phyloP scores from a whole-genome alignment of 2,113 vertebrate species.

The Cavia aperea region DNA sequence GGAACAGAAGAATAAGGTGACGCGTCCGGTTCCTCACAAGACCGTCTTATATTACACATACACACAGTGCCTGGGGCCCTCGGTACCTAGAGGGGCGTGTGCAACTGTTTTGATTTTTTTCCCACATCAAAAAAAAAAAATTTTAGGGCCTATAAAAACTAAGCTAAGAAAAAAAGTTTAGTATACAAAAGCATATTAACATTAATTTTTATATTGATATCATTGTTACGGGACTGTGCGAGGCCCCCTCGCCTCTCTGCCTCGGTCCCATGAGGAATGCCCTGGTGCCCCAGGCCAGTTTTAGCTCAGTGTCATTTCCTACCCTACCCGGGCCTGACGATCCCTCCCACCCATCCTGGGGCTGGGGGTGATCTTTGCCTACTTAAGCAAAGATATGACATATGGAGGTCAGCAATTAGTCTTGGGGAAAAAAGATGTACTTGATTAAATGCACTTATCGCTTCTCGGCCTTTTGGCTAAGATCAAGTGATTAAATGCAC shows the following conservation, averaged over 20 bases:
- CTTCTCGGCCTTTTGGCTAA: no score
- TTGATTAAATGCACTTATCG: background rate
- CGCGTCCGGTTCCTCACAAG: background rate
- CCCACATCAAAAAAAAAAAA: background rate
- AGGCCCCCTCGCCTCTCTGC: fast-evolving
- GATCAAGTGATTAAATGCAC: background rate
- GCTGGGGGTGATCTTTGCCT: background rate
- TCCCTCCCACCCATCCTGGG: background rate
- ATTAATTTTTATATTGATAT: background rate
- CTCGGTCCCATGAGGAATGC: background rate
- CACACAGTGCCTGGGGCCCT: background rate
- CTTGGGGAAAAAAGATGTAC: background rate
- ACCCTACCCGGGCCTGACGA: no score
- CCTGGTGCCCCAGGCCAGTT: background rate
- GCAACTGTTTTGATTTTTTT: background rate
- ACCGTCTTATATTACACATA: no score
- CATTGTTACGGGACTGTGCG: background rate
- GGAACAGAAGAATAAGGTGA: background rate
- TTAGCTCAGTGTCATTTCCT: background rate
- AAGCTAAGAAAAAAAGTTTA: background rate
- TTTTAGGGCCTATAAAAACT: background rate
- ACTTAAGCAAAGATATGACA: background rate
- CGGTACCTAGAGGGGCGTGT: background rate
- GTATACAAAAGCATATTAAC: background rate
- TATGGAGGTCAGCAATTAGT: background rate